Base-by-base conservation (phyloP, 1,140 invertebrate genomes). In the Trialeurodes vaporariorum region DNA sequence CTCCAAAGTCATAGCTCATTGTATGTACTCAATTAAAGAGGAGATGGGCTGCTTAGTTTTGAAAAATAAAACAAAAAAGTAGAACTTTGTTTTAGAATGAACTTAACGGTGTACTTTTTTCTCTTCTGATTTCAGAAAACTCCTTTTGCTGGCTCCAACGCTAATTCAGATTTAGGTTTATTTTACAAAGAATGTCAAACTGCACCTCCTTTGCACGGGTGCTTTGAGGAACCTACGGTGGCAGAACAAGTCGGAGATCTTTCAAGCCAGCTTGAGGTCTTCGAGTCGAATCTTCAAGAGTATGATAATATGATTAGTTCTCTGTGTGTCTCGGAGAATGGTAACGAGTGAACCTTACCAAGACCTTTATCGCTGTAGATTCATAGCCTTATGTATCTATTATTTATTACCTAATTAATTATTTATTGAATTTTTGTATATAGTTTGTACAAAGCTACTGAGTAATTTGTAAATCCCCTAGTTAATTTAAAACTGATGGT, bases 121-220 rank as follows among this genome's bases (percentile, higher is more conserved):
- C 24, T 27, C 63, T 64, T 70, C 70, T 65, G 67, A 68, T 80
- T 80, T n/a, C 75, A 84, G 83, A 83, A 82, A 80, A 81, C 82
- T 59, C 84, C 83, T 11, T 86, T 85, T 69, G 83, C 83, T 26
- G 79, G 77, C 25, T 79, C 78, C 23, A 83, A 80, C 69, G 79
- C 80, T n/a, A 83, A 81, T 60, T 76, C 77, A 59, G 90, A 92
- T 76, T 79, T 93, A 66, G 87, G 87, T 49, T 82, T 84, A 66
- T 92, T 92, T 78, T 91, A 89, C 77, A 79, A 85, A 2, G 88
- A 91, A 72, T 92, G 89, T 77, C 87, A 90, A 77, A 83, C 82
- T 73, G 89, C 90, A 5, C 89, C 89, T 0, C 84, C 84, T 34
- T 77, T 91, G 27, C 81, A 85, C 49, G 82, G 84, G 17, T 87